phyloP scores from a whole-genome alignment of 2,113 vertebrate genomes.

The Nerophis lumbriciformis region DNA sequence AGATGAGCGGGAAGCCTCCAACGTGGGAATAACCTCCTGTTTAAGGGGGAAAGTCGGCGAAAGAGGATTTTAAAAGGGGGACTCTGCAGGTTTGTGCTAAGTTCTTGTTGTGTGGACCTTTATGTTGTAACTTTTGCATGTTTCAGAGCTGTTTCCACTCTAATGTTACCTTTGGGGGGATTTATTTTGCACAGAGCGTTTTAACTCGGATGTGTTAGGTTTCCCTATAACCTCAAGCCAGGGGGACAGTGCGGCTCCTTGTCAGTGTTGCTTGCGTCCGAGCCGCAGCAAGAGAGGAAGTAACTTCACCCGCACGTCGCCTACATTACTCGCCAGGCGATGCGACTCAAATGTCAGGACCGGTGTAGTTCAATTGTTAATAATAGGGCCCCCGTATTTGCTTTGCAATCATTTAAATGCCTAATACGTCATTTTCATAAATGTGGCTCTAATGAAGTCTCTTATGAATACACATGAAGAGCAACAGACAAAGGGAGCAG shows the following conservation, averaged over 20 bases:
- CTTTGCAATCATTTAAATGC: conserved; percentile 63
- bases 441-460: conserved; percentile 88
- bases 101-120: not conserved
- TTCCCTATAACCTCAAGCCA: conserved; percentile 7
- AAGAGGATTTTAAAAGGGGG: not conserved
- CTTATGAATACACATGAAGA: conserved; percentile 84
- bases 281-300: conserved; percentile 42
- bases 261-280: conserved; percentile 4
- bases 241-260: conserved; percentile 4
- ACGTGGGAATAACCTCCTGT: not conserved
- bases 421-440: conserved; percentile 83
- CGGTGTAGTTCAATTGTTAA: conserved; percentile 85
- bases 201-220: not conserved
- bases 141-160: too few relatives aligned
- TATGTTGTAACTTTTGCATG: not conserved
- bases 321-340: conserved; percentile 77
- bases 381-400: conserved; percentile 78
- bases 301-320: conserved; percentile 81
- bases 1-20: conserved; percentile 27
- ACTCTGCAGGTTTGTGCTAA: not conserved
- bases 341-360: conserved; percentile 76
- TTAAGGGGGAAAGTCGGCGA: not conserved
- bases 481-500: conserved; percentile 68
- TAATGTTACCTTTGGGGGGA: not conserved
- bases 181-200: not conserved